These are phyloP conservation scores for Nymphalis c-album DNA, from an alignment of 2,888 invertebrate species.

Conservation along the genomic window DNA sequence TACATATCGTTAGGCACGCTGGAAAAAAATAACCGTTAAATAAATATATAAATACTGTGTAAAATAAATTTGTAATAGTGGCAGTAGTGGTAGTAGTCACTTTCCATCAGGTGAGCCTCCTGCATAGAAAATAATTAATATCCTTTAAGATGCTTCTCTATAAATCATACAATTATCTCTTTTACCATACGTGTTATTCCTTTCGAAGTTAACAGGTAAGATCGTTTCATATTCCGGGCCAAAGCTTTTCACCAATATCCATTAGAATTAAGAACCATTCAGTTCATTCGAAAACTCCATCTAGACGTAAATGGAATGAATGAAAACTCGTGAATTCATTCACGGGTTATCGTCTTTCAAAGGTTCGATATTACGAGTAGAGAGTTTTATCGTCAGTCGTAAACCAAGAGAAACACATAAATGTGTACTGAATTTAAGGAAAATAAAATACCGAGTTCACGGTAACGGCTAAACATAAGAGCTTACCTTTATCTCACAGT, in stretches of 20 bases:
- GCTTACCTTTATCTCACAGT: too few relatives aligned
- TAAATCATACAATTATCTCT: too few relatives aligned
- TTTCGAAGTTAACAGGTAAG: background rate
- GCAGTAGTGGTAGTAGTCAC: too few relatives aligned
- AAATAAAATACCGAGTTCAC: background rate
- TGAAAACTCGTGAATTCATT: constrained; percentile 6
- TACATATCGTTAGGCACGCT: too few relatives aligned
- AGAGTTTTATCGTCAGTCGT: constrained; percentile 3
- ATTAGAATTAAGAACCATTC: constrained; percentile 4
- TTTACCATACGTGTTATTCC: too few relatives aligned
- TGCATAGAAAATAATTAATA: too few relatives aligned
- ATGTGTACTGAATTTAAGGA: constrained; percentile 4
- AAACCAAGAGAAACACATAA: constrained; percentile 6
- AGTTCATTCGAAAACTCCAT: background rate
- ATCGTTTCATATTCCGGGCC: background rate
- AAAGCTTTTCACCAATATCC: constrained; percentile 1
- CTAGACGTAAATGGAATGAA: background rate
- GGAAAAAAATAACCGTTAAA: too few relatives aligned
- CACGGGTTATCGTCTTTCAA: background rate
- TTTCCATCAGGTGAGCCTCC: too few relatives aligned
- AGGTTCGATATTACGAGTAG: constrained; percentile 8
- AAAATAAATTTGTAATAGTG: too few relatives aligned
- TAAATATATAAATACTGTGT: too few relatives aligned
- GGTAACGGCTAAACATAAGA: too few relatives aligned
- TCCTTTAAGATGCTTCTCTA: too few relatives aligned